phyloP scores from a whole-genome alignment of 2,797 vertebrate genomes.

The Champsocephalus gunnari region DNA sequence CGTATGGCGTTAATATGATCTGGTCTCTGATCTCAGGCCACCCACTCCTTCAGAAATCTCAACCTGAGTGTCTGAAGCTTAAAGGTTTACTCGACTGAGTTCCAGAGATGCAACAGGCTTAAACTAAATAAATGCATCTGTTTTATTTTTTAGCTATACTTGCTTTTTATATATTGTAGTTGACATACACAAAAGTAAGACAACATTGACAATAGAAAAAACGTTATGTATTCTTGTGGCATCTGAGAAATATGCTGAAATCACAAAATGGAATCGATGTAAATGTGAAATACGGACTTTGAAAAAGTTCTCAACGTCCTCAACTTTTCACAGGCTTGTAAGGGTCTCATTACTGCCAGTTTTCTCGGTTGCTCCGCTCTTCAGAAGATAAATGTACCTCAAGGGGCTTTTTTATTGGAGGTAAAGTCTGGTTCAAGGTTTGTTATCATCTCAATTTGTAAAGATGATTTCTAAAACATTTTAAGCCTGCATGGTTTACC shows the following conservation, averaged over 20 bases:
- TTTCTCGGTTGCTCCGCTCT: neutral
- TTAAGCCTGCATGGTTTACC: no score
- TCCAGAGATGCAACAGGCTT: neutral
- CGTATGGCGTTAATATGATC: neutral
- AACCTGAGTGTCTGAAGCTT: neutral
- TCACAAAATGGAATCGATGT: neutral
- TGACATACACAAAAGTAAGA: neutral
- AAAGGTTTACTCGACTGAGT: neutral
- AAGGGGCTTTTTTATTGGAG: slow-evolving; percentile 5
- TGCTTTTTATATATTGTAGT: neutral
- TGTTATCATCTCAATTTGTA: no score
- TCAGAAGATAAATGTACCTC: neutral
- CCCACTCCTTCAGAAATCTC: neutral
- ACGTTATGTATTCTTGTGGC: neutral
- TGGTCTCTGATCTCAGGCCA: slow-evolving; percentile 5
- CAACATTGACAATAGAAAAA: neutral
- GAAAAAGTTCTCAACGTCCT: neutral
- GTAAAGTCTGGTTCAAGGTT: neutral
- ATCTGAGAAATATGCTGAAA: neutral
- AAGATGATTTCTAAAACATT: no score
- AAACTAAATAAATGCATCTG: neutral
- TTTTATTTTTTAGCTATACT: neutral
- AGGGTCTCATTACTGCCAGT: neutral
- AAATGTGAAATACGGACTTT: neutral
- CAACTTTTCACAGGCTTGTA: neutral